Evolutionary conservation across 2,888 invertebrate species (phyloP).

Genomic region (Spodoptera exigua): DNA sequence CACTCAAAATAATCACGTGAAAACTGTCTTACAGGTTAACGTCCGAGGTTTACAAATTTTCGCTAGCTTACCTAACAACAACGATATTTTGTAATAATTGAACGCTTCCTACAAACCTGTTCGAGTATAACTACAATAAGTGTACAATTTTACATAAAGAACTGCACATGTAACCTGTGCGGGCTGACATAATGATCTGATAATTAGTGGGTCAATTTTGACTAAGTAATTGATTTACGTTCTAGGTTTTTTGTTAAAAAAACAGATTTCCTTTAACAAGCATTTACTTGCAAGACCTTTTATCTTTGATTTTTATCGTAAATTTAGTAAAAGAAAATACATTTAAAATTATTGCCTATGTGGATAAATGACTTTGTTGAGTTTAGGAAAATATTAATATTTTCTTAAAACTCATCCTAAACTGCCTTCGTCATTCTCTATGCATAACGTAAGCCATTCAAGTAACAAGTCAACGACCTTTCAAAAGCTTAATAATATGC

Average conservation of each 20-base stretch:
- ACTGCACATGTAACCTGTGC: conserved; percentile 31
- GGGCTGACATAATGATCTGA: conserved; percentile 47
- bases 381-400: no score
- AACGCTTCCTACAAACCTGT: conserved; percentile 62
- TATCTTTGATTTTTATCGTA: no score
- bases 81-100: conserved; percentile 71
- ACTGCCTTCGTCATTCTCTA: no score
- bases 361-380: no score
- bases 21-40: conserved; percentile 63
- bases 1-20: conserved; percentile 50
- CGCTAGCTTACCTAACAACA: conserved; percentile 63
- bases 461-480: conserved; percentile 15
- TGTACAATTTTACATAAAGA: conserved; percentile 40
- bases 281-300: no score
- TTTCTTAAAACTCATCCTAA: no score
- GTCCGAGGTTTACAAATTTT: conserved; percentile 62
- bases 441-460: conserved; percentile 2
- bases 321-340: no score
- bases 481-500: conserved; percentile 11
- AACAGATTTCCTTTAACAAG: not conserved
- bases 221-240: conserved; percentile 13
- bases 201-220: conserved; percentile 40
- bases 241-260: conserved; percentile 8
- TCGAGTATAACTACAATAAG: conserved; percentile 42
- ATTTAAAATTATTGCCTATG: no score